Conservation (phyloP, 2,797 vertebrate species). For the Eulemur coronatus region DNA sequence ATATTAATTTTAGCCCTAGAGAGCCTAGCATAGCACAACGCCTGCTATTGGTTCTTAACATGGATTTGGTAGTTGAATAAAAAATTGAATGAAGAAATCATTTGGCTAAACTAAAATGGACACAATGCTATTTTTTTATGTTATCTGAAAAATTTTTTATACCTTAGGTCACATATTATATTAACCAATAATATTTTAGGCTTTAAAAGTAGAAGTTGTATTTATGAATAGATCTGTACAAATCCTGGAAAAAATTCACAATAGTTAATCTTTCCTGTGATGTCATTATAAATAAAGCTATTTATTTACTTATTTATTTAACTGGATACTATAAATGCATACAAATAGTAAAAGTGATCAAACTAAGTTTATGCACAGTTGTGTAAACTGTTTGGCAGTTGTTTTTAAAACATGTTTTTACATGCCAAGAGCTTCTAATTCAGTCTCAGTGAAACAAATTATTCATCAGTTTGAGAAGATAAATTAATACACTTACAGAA, state of each 20-base stretch:
- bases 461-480: neutral
- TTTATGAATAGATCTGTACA: neutral
- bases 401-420: neutral
- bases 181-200: neutral
- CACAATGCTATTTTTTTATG: neutral
- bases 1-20: neutral
- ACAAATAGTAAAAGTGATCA: neutral
- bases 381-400: neutral
- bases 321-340: neutral
- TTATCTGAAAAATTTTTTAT: neutral
- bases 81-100: neutral
- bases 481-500: neutral
- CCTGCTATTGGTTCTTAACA: neutral
- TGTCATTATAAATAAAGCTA: neutral
- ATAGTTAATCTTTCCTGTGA: neutral
- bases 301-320: neutral
- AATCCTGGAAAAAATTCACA: neutral
- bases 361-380: neutral
- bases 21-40: neutral
- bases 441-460: neutral
- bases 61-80: neutral
- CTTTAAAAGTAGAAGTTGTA: neutral
- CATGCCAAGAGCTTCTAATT: neutral
- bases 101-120: neutral
- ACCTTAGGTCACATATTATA: neutral